phyloP scores from a whole-genome alignment of 2,797 vertebrate genomes.

The Mus minutoides region DNA sequence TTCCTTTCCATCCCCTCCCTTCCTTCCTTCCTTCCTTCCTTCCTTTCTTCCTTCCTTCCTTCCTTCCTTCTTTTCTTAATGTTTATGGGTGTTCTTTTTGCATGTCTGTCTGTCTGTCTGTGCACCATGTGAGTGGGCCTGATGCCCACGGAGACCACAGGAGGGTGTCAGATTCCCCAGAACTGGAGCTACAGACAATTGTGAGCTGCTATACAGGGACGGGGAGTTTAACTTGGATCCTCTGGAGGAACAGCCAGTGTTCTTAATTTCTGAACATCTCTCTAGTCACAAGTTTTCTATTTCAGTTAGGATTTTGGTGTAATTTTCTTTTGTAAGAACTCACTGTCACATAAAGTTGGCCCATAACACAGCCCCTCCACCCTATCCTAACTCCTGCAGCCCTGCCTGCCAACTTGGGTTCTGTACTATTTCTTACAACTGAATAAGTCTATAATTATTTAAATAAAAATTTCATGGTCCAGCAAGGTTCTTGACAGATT shows the following conservation, averaged over 20 bases:
- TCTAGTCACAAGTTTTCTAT: neutral
- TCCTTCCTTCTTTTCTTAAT: neutral
- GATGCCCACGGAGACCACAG: neutral
- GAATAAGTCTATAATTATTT: slow-evolving; percentile 6
- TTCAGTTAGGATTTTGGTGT: neutral
- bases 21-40: neutral
- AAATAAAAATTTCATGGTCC: neutral
- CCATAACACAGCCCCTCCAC: neutral
- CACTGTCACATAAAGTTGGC: neutral
- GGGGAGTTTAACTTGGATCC: no score
- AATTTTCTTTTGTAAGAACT: neutral
- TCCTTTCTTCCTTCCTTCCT: neutral
- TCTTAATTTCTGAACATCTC: neutral
- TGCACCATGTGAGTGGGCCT: neutral
- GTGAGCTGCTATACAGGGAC: neutral
- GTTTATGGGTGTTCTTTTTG: neutral
- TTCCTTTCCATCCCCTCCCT: neutral
- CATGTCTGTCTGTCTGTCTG: neutral
- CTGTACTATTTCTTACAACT: neutral
- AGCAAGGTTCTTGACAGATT: neutral
- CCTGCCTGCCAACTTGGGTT: neutral
- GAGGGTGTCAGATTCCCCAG: neutral
- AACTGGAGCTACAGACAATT: no score
- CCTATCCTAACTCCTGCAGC: neutral
- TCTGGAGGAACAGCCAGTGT: neutral